These are phyloP conservation scores for Ctenochaetus hawaiiensis DNA, from an alignment of 2,797 vertebrate genomes.

Conservation along the genomic window DNA sequence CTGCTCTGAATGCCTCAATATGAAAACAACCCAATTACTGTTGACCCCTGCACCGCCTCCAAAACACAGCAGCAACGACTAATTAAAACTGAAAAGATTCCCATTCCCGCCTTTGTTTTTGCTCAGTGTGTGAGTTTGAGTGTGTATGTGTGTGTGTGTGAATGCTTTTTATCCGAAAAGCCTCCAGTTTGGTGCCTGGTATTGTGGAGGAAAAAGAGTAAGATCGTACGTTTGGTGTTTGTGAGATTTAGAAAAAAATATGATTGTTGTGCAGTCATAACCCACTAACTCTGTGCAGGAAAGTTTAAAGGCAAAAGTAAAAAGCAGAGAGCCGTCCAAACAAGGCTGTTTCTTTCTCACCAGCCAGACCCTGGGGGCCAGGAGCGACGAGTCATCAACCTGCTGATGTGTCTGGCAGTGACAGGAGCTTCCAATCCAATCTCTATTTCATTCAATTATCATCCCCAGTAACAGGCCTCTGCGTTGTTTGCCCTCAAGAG, in stretches of 20 bases:
- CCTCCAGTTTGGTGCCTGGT: conserved; percentile 27
- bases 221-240: conserved; percentile 8
- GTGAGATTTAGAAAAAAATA: conserved; percentile 29
- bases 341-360: conserved; percentile 60
- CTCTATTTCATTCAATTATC: conserved; percentile 84
- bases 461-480: conserved; percentile 69
- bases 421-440: conserved; percentile 81
- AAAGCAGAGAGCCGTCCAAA: conserved; percentile 49
- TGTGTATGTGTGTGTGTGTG: conserved; percentile 24
- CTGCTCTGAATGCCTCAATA: conserved; percentile 82
- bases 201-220: conserved; percentile 17
- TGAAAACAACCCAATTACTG: conserved; percentile 86
- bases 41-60: conserved; percentile 80
- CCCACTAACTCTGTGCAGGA: conserved; percentile 33
- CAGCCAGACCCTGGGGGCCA: conserved; percentile 60
- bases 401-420: conserved; percentile 76
- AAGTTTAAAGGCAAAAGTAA: conserved; percentile 54
- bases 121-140: conserved; percentile 53
- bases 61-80: conserved; percentile 79
- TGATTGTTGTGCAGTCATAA: conserved; percentile 39
- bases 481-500: conserved; percentile 70
- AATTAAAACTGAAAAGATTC: conserved; percentile 84
- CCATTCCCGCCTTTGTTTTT: conserved; percentile 70
- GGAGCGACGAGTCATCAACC: conserved; percentile 72
- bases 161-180: conserved; percentile 43